Evolutionary conservation across 2,888 invertebrate species (phyloP), one percentile per base, ranked within the genome.

Genomic region (Machimus rusticus): DNA sequence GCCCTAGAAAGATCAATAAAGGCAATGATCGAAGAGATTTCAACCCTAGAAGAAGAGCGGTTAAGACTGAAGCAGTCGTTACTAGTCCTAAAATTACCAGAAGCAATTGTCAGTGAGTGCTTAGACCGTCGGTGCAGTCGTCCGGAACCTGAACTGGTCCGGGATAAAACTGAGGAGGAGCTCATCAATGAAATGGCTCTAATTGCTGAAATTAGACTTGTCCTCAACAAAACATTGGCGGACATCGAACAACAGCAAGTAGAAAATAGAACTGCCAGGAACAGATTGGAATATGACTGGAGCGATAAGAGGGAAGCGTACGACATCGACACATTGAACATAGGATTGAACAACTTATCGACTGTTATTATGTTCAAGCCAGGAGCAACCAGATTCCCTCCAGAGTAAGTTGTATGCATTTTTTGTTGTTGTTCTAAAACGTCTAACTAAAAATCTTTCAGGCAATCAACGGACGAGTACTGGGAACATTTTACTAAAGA

Each of bases 271-370:
- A 95, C 96, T 19, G 96, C 96, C 0, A 98, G 98, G 91, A 95
- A 96, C 89, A 94, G 95, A 74, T 93, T 98, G 88, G 98, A 98
- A 93, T 96, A 95, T 90, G 98, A 98, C 91, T 98, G 98, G 97
- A 97, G 97, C 90, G 97, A 98, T 91, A 98, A 98, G 93, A 94
- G 94, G 87, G 95, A 96, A 91, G 95, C 97, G 0, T 95, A 96
- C 90, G 95, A 96, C 89, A 95, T 97, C 4, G 98, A 98, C 90
- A 92, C 95, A 0, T 92, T 93, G 0, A 96, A 96, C 91, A 93
- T 95, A 74, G 94, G 95, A 12, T 93, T 98, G 6, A 95, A 94
- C 88, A 95, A 96, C 81, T 94, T 94, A 90, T 96, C 96, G 0
- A 94, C 93, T 78, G 95, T 94, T 28, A 94, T 97, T 86, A 93